Evolutionary conservation across 2,888 invertebrate species (phyloP).

Genomic region (Tanypteryx hageni): DNA sequence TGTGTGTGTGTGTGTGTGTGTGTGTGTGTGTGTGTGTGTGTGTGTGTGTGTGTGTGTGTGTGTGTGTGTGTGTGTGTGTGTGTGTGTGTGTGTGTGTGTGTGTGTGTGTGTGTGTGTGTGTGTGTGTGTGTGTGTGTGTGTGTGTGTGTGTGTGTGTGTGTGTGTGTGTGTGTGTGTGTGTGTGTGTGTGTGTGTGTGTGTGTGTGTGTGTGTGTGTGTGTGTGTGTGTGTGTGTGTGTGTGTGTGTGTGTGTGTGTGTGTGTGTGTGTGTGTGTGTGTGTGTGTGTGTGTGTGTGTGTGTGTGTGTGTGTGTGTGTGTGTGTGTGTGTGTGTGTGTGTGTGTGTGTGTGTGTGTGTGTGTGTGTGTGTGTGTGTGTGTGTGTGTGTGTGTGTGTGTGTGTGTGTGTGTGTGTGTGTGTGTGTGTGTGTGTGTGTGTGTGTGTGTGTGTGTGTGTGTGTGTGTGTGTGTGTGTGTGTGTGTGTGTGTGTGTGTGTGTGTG

Average conservation of each 20-base stretch:
- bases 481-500: constrained; percentile 1
- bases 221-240: constrained; percentile 1
- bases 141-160: constrained; percentile 1
- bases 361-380: constrained; percentile 1
- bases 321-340: constrained; percentile 1
- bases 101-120: constrained; percentile 1
- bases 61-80: constrained; percentile 1
- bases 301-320: constrained; percentile 1
- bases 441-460: constrained; percentile 1
- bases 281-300: constrained; percentile 1
- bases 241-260: constrained; percentile 1
- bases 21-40: constrained; percentile 1
- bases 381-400: constrained; percentile 1
- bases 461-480: constrained; percentile 1
- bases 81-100: constrained; percentile 1
- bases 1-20: constrained; percentile 1
- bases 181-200: constrained; percentile 1
- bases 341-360: constrained; percentile 1
- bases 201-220: constrained; percentile 1
- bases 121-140: constrained; percentile 1
- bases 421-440: constrained; percentile 1
- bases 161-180: constrained; percentile 1
- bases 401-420: constrained; percentile 1
- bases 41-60: constrained; percentile 1
- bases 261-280: constrained; percentile 1